Evolutionary conservation across 2,888 invertebrate genomes (phyloP).

Genomic region (Linnaemya tessellans): DNA sequence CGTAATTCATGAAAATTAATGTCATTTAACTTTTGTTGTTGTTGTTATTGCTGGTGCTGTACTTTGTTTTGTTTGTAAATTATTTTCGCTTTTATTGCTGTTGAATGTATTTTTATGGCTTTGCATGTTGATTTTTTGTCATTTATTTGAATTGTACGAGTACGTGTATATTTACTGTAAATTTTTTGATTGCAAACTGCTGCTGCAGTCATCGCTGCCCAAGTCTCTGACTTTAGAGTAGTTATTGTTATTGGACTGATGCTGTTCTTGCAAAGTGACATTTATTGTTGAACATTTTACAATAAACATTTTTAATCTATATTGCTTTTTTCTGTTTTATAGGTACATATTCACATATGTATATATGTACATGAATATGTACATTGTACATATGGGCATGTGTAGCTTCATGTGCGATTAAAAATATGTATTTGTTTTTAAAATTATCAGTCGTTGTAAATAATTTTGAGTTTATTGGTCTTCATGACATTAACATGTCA

Average conservation of each 20-base stretch:
- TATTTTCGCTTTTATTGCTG: constrained; percentile 72
- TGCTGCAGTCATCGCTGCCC: constrained; percentile 14
- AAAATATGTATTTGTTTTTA: background rate
- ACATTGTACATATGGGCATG: no score
- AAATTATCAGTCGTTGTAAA: constrained; percentile 49
- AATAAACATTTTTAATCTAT: constrained; percentile 43
- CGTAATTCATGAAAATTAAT: constrained; percentile 72
- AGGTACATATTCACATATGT: no score
- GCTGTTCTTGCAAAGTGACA: constrained; percentile 33
- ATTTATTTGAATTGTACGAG: constrained; percentile 67
- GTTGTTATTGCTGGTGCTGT: constrained; percentile 27
- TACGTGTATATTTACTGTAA: constrained; percentile 49
- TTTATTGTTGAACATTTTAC: constrained; percentile 50
- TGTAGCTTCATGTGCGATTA: no score
- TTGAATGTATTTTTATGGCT: constrained; percentile 66
- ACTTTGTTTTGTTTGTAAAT: constrained; percentile 67
- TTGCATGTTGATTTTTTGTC: constrained; percentile 69
- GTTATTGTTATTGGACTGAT: constrained; percentile 25
- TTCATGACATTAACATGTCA: constrained; percentile 46
- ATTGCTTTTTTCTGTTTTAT: constrained; percentile 27
- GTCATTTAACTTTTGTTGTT: constrained; percentile 66
- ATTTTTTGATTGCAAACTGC: constrained; percentile 31
- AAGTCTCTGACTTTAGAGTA: background rate
- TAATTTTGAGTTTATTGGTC: constrained; percentile 29
- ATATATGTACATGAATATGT: no score